Conservation (phyloP, 2,888 invertebrate genomes). For the Epicampocera succincta region DNA sequence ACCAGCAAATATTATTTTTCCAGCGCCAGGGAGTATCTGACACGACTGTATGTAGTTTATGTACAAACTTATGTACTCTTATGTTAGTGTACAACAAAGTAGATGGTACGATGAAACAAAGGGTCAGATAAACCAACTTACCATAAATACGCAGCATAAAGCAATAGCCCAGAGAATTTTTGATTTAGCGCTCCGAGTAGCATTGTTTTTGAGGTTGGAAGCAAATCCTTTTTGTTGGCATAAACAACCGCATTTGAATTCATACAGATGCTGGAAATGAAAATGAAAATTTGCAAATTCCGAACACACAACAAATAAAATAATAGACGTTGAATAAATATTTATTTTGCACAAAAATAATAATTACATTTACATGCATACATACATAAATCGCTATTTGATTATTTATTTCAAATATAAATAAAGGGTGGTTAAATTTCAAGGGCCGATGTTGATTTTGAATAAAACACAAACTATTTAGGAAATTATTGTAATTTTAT, state of each 20-base stretch:
- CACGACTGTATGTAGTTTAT: too few species aligned
- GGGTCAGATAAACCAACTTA: constrained; percentile 79
- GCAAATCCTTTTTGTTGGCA: constrained; percentile 78
- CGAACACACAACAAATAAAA: constrained; percentile 49
- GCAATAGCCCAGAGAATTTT: constrained; percentile 86
- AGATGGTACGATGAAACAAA: background rate
- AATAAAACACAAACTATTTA: too few species aligned
- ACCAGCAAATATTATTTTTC: too few species aligned
- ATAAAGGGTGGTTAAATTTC: too few species aligned
- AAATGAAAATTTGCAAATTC: too few species aligned
- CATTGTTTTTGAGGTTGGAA: constrained; percentile 76
- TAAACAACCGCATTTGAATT: constrained; percentile 72
- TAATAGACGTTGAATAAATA: constrained; percentile 36
- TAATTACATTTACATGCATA: constrained; percentile 40
- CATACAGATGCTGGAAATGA: constrained; percentile 41
- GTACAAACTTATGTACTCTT: too few species aligned
- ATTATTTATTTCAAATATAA: too few species aligned
- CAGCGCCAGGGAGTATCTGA: too few species aligned
- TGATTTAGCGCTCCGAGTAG: constrained; percentile 83
- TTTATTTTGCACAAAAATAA: constrained; percentile 24
- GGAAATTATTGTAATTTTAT: too few species aligned
- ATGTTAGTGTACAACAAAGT: constrained; percentile 36
- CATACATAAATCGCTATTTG: constrained; percentile 13
- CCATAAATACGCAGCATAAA: constrained; percentile 88
- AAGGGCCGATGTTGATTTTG: too few species aligned